Conservation (phyloP, 1,140 invertebrate genomes). For the Calephelis virginiensis region DNA sequence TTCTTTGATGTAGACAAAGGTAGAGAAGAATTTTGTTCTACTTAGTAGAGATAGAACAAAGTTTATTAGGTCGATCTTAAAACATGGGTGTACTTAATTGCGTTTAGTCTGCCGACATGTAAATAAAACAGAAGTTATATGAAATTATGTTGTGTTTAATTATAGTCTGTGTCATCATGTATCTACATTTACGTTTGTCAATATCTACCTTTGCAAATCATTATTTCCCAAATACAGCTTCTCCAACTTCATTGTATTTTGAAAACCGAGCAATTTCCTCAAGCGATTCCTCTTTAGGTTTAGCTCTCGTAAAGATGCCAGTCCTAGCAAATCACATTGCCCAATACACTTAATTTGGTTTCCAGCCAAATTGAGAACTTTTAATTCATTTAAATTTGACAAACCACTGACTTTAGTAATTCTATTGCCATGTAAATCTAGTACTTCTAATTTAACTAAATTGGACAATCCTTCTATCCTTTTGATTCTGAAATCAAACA, state of each 20-base stretch:
- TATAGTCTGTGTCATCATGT: background rate
- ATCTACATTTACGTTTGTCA: background rate
- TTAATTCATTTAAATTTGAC: constrained; percentile 83
- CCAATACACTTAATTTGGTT: constrained; percentile 90
- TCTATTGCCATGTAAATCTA: constrained; percentile 95
- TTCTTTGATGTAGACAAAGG: too few relatives aligned
- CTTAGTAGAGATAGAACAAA: too few relatives aligned
- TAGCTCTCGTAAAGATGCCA: constrained; percentile 88
- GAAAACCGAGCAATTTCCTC: constrained; percentile 88
- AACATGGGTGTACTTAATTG: too few relatives aligned
- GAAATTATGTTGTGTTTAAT: too few relatives aligned
- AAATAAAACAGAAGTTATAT: too few relatives aligned
- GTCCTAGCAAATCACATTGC: constrained; percentile 85
- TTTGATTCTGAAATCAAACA: constrained; percentile 79
- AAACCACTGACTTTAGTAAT: constrained; percentile 81
- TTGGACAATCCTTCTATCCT: constrained; percentile 87
- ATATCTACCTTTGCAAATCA: constrained; percentile 85
- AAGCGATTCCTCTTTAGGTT: constrained; percentile 93
- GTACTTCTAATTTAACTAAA: constrained; percentile 88
- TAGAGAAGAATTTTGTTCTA: too few relatives aligned
- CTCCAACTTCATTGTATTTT: constrained; percentile 87
- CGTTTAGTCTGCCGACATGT: too few relatives aligned
- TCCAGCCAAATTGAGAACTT: constrained; percentile 94
- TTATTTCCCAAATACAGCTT: constrained; percentile 93
- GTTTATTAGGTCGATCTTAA: too few relatives aligned